phyloP scores from a whole-genome alignment of 2,797 vertebrate genomes.

The Lepus oiostolus region DNA sequence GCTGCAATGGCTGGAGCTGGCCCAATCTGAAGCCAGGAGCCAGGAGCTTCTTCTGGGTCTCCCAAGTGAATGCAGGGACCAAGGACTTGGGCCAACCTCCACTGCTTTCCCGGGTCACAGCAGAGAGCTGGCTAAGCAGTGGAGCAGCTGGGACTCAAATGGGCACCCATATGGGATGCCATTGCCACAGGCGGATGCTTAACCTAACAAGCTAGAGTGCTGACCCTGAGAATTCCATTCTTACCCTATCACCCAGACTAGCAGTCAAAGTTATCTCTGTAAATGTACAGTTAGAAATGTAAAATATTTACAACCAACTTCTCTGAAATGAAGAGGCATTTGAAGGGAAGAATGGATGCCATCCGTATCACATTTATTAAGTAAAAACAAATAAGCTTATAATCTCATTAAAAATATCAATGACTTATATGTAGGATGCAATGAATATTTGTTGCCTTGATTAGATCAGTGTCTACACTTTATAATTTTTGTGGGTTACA shows the following conservation, averaged over 20 bases:
- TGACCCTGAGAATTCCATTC: no score
- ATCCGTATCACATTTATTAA: neutral
- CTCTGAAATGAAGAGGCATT: neutral
- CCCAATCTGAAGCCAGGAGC: no score
- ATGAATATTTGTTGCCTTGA: neutral
- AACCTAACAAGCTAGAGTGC: no score
- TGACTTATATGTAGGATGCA: neutral
- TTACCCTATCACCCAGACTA: neutral
- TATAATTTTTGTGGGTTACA: neutral
- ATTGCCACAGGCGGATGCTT: no score
- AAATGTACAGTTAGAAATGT: neutral
- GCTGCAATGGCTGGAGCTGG: no score
- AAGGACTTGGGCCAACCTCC: no score
- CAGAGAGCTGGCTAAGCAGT: no score
- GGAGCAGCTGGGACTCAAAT: no score
- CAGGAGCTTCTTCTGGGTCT: no score
- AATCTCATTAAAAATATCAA: neutral
- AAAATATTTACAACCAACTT: neutral
- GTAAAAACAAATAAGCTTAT: conserved; percentile 19
- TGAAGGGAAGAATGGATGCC: neutral
- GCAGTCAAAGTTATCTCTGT: neutral
- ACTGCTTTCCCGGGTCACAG: no score
- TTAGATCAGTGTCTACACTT: neutral
- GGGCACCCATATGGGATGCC: no score
- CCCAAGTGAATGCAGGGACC: no score